These are phyloP conservation scores for Agrotis exclamationis DNA, from an alignment of 2,888 invertebrate species.

Conservation along the genomic window DNA sequence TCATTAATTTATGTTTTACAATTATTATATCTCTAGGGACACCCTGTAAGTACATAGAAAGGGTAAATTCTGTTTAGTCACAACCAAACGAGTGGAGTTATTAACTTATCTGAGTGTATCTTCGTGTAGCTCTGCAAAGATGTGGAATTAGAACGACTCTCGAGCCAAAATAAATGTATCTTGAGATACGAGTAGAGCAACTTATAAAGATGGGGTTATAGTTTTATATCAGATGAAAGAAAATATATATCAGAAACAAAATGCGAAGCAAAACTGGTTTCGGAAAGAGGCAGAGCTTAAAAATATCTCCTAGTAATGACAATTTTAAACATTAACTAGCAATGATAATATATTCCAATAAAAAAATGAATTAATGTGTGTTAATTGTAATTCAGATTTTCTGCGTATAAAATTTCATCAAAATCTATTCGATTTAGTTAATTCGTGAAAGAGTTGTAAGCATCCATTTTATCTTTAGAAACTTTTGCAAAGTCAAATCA, in stretches of 20 bases:
- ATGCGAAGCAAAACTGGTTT: not conserved
- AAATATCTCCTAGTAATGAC: too few species aligned
- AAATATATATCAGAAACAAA: too few species aligned
- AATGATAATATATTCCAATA: too few species aligned
- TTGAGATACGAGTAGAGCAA: constrained; percentile 3
- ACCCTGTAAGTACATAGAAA: constrained; percentile 27
- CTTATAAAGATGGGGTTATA: not conserved
- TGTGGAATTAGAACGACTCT: constrained; percentile 37
- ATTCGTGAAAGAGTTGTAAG: too few species aligned
- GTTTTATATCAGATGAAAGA: not conserved
- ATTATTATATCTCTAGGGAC: not conserved
- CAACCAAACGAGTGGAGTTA: constrained; percentile 41
- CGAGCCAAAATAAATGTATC: constrained; percentile 19
- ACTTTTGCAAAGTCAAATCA: too few species aligned
- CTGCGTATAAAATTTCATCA: too few species aligned
- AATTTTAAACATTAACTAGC: too few species aligned
- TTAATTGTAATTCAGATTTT: too few species aligned
- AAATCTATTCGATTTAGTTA: too few species aligned
- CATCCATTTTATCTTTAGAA: too few species aligned
- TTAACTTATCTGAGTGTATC: constrained; percentile 49
- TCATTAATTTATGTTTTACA: not conserved
- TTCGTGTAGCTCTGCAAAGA: constrained; percentile 31
- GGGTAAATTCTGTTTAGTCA: constrained; percentile 48
- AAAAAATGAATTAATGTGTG: too few species aligned
- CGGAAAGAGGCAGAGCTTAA: too few species aligned